Evolutionary conservation across 2,888 invertebrate species (phyloP), one percentile per base, ranked within the genome.

Genomic region (Agriopis marginaria): DNA sequence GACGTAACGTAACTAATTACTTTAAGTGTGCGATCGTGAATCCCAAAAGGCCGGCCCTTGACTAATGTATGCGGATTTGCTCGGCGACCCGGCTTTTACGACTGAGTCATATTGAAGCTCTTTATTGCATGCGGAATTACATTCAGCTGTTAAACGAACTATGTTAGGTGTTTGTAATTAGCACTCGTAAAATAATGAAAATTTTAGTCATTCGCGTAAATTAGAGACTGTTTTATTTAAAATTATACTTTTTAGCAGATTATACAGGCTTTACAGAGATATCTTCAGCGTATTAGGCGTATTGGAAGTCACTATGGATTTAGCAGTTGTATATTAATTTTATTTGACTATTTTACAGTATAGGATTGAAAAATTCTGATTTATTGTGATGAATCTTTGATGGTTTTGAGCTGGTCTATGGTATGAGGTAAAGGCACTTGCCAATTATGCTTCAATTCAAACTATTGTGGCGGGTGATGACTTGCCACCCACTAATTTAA

Each of bases 31-130:
- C 69, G 72, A 73, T 75, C 63, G 70, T 71, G 69, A 66, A 70
- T 66, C 74, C 64, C 63, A 14, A 62, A 59, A 70, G 71, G 63
- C 67, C 58, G 47, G 67, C 67, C 66, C 62, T 69, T 74, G 66
- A 65, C 69, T 74, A 74, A 75, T 75, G 72, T 68, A 75, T 71
- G 70, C 69, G 75, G 72, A 72, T 72, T 67, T 67, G 58, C 55
- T 59, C 59, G 66, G 55, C 64, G 62, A 68, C 69, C 69, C 67
- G 61, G 69, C 64, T 70, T 71, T 73, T 73, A 69, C 69, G 66
- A 68, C 68, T 69, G 53, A 63, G 59, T 60, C 71, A 65, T 70
- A 71, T 72, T 75, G 70, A 68, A 74, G 64, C 68, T 32, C 47
- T 72, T 72, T 67, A 68, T 69, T 72, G 60, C 62, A 68, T 62